phyloP scores from a whole-genome alignment of 2,797 vertebrate species.

The Hydrophis major region DNA sequence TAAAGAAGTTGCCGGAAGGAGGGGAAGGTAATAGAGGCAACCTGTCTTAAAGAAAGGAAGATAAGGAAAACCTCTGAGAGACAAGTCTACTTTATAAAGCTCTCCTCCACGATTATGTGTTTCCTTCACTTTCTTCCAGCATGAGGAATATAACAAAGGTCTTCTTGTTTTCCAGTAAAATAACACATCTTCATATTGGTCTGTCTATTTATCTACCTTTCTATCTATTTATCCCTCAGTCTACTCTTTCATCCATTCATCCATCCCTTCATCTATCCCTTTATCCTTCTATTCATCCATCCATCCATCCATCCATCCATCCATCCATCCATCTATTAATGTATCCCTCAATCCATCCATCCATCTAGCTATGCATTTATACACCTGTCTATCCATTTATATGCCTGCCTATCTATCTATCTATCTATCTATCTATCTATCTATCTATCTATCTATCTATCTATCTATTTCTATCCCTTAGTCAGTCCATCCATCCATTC shows the following conservation, averaged over 20 bases:
- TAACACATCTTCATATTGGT: background rate
- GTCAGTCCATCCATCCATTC: background rate
- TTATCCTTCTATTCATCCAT: too few relatives aligned
- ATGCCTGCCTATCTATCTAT: too few relatives aligned
- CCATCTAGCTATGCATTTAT: too few relatives aligned
- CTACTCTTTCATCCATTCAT: background rate
- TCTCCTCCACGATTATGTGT: too few relatives aligned
- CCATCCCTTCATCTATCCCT: background rate
- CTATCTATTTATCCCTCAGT: background rate
- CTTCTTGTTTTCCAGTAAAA: background rate
- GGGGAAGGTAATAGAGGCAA: background rate
- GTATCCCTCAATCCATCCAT: too few relatives aligned
- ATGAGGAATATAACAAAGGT: background rate
- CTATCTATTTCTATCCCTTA: too few relatives aligned
- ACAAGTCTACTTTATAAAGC: background rate
- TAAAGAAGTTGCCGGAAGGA: background rate
- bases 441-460: too few relatives aligned
- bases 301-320: background rate
- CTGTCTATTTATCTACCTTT: background rate
- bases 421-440: too few relatives aligned
- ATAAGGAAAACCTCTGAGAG: background rate
- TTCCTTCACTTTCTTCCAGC: background rate
- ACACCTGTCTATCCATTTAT: too few relatives aligned
- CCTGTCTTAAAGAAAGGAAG: background rate
- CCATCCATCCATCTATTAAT: background rate